Percentiles rank a stretch among this genome's conserved stretches.
Evolutionary conservation across 2,113 vertebrate species (phyloP).

Genomic region (Bagarius yarrelli): DNA sequence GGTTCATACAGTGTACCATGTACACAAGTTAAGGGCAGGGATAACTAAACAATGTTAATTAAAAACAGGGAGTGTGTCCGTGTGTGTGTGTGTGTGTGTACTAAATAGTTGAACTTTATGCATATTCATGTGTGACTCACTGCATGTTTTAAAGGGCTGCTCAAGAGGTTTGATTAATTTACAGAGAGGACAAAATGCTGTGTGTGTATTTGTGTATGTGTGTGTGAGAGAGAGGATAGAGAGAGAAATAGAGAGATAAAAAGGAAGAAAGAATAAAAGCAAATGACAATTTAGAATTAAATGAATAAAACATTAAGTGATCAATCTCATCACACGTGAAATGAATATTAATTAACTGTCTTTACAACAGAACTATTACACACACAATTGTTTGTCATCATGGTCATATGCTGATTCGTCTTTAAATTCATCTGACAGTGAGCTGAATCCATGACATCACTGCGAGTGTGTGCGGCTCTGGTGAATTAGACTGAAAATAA

Average conservation of each 20-base stretch:
- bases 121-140: constrained; percentile 12
- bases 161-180: constrained; percentile 6
- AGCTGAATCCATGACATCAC: constrained; percentile 19
- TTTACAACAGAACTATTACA: background rate
- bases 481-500: background rate
- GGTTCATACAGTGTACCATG: background rate
- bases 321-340: constrained; percentile 1
- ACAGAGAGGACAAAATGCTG: constrained; percentile 21
- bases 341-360: background rate
- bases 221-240: background rate
- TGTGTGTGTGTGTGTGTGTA: constrained; percentile 16
- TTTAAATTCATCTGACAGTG: constrained; percentile 8
- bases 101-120: constrained; percentile 13
- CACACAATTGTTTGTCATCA: background rate
- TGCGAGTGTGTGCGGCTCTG: background rate
- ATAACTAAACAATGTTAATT: constrained; percentile 40
- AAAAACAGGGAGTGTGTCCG: constrained; percentile 23
- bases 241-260: background rate
- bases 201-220: constrained; percentile 21
- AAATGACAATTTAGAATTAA: background rate
- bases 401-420: background rate
- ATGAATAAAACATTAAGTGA: constrained; percentile 14
- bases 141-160: constrained; percentile 15
- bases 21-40: background rate
- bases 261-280: background rate